Evolutionary conservation across 2,888 invertebrate genomes (phyloP).

Genomic region (Athalia cordata): DNA sequence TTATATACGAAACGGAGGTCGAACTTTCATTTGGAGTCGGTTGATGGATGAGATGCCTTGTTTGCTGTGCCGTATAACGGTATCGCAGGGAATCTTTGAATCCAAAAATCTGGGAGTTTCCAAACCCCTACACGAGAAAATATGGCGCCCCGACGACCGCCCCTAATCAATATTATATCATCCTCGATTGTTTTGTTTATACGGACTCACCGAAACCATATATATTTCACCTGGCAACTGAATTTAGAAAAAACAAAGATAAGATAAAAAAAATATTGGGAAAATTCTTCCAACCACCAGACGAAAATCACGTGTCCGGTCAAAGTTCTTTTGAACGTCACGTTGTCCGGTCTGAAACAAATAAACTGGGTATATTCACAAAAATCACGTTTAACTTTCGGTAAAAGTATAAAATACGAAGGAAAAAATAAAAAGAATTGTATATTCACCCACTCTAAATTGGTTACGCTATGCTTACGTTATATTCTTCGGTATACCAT

Average conservation of each 20-base stretch:
- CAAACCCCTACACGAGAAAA: background rate
- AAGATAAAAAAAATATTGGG: constrained; percentile 30
- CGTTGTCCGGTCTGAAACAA: background rate
- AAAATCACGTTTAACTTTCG: background rate
- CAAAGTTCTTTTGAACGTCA: background rate
- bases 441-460: background rate
- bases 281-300: background rate
- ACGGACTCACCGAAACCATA: background rate
- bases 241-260: constrained; percentile 39
- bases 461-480: background rate
- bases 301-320: background rate
- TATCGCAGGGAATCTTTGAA: constrained; percentile 17
- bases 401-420: background rate
- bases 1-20: constrained; percentile 54
- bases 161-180: constrained; percentile 10
- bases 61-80: constrained; percentile 11
- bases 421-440: background rate
- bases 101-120: constrained; percentile 16
- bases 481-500: background rate
- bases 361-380: background rate
- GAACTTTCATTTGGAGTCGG: constrained; percentile 45
- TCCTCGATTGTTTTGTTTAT: constrained; percentile 28
- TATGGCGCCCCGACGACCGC: constrained; percentile 2
- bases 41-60: constrained; percentile 44
- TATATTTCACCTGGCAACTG: background rate